Percentiles rank a stretch among this genome's conserved stretches.
Conservation (phyloP, 2,888 invertebrate species). For the Rhamphomyia laevipes region DNA sequence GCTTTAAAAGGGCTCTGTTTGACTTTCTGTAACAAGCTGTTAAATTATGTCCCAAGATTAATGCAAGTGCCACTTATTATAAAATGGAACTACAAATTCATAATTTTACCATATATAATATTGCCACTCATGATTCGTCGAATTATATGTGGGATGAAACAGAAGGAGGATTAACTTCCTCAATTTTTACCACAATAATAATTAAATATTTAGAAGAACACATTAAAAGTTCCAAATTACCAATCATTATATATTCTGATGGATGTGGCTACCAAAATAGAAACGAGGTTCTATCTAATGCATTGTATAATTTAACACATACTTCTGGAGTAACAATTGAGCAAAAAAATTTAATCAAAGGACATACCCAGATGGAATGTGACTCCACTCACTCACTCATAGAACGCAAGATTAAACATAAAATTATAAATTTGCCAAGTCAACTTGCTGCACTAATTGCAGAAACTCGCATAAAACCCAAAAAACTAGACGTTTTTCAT, state of each 20-base stretch:
- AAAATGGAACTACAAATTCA: constrained; percentile 7
- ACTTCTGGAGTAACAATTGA: too few species aligned
- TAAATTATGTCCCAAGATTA: constrained; percentile 6
- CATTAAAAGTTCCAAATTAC: too few species aligned
- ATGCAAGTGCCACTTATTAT: constrained; percentile 1
- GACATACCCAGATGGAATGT: too few species aligned
- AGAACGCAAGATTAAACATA: not conserved
- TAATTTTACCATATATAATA: constrained; percentile 7
- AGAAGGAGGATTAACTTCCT: constrained; percentile 5
- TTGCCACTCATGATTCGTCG: constrained; percentile 1
- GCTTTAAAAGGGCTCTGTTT: not conserved
- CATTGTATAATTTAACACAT: not conserved
- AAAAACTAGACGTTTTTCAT: not conserved
- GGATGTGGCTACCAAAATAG: constrained; percentile 2
- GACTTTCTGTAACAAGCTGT: constrained; percentile 7
- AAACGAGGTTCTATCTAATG: constrained; percentile 1
- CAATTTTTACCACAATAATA: too few species aligned
- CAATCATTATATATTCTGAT: constrained; percentile 4
- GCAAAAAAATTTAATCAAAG: too few species aligned
- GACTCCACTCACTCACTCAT: too few species aligned
- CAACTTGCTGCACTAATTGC: not conserved
- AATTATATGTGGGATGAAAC: constrained; percentile 9
- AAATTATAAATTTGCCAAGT: not conserved
- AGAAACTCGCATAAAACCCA: not conserved
- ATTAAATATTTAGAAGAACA: too few species aligned